Evolutionary conservation across 2,797 vertebrate genomes (phyloP).

Genomic region (Trematomus bernacchii): DNA sequence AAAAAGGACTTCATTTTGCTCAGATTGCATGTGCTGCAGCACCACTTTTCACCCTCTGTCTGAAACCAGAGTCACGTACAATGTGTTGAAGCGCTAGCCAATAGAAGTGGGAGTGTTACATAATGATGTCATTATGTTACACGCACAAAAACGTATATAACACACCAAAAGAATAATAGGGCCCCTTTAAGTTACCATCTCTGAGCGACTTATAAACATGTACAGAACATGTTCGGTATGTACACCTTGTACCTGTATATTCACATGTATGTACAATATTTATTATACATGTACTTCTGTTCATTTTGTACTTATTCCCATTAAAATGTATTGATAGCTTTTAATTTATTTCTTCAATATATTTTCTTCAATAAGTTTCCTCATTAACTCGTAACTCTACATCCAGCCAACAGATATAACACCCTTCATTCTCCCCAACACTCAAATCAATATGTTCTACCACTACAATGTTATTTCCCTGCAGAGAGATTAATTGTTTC

Average conservation of each 20-base stretch:
- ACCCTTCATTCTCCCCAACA: background rate
- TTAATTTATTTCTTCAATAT: background rate
- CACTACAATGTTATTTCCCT: conserved; percentile 26
- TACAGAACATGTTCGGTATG: background rate
- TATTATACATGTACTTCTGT: background rate
- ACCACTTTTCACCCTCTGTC: too few species aligned
- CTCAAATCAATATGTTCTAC: conserved; percentile 26
- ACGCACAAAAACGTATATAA: too few species aligned
- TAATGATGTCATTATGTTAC: too few species aligned
- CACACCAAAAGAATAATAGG: too few species aligned
- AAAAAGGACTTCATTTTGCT: too few species aligned
- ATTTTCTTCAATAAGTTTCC: background rate
- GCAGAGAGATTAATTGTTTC: conserved; percentile 27
- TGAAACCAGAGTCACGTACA: too few species aligned
- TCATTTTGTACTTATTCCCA: background rate
- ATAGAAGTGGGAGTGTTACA: too few species aligned
- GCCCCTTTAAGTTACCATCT: background rate
- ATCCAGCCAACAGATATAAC: background rate
- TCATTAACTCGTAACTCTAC: background rate
- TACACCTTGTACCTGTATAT: background rate
- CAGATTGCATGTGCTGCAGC: too few species aligned
- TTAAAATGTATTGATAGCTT: background rate
- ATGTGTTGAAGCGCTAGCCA: too few species aligned
- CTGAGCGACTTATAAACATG: background rate
- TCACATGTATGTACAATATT: background rate